Evolutionary conservation across 2,113 vertebrate genomes (phyloP).

Genomic region (Vulpes vulpes): DNA sequence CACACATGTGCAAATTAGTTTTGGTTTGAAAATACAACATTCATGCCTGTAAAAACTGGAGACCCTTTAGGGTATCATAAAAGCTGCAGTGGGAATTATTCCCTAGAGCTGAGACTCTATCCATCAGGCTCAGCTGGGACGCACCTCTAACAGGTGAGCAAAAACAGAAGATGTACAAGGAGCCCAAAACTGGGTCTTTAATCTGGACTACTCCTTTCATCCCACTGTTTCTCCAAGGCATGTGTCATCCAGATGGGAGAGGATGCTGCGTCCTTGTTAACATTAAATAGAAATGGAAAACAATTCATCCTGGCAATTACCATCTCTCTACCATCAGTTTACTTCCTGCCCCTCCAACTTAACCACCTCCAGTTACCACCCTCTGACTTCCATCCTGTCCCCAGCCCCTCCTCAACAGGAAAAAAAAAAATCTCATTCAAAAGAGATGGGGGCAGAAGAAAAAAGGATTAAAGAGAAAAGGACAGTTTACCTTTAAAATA

Average conservation of each 20-base stretch:
- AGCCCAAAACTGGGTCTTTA: slow-evolving; percentile 40
- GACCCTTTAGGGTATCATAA: not conserved
- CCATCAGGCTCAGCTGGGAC: not conserved
- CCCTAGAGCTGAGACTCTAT: not conserved
- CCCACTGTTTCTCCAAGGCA: slow-evolving; percentile 61
- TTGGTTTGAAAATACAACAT: slow-evolving; percentile 27
- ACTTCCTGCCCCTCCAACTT: slow-evolving; percentile 39
- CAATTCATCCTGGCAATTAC: slow-evolving; percentile 61
- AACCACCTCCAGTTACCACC: slow-evolving; percentile 32
- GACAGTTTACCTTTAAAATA: slow-evolving; percentile 96
- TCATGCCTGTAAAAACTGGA: not conserved
- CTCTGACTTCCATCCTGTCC: not conserved
- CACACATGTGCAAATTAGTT: not conserved
- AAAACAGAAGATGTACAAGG: slow-evolving; percentile 25
- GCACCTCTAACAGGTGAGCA: slow-evolving; percentile 64
- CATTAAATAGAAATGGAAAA: slow-evolving; percentile 66
- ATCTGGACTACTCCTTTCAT: slow-evolving; percentile 65
- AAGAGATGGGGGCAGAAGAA: slow-evolving; percentile 33
- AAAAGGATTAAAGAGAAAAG: slow-evolving; percentile 81
- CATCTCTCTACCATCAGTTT: slow-evolving; percentile 39
- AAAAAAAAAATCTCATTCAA: slow-evolving; percentile 14
- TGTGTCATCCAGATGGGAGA: slow-evolving; percentile 75
- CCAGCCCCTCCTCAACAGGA: not conserved
- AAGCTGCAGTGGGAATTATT: slow-evolving; percentile 15
- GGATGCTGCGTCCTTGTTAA: slow-evolving; percentile 64